A percentile compares a stretch with the other conserved stretches of the same genome.
Evolutionary conservation across 2,113 vertebrate species (phyloP).

Genomic region (Mormyrus lacerda): DNA sequence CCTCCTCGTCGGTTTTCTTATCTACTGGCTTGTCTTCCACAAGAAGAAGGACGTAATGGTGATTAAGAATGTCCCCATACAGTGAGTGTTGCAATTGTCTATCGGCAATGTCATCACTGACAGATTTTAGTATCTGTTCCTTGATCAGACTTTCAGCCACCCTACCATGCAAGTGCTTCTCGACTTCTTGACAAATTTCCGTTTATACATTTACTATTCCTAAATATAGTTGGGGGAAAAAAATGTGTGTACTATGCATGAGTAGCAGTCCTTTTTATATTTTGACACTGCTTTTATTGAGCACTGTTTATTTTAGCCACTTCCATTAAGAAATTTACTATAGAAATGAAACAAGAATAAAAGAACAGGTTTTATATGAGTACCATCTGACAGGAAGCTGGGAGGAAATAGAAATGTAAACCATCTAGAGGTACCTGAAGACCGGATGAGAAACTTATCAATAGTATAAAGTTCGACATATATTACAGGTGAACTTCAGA

Average conservation of each 20-base stretch:
- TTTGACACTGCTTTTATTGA: neutral
- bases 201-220: neutral
- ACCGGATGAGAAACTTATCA: neutral
- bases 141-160: neutral
- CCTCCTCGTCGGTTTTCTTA: slow-evolving; percentile 68
- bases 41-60: slow-evolving; percentile 81
- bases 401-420: neutral
- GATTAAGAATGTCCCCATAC: slow-evolving; percentile 69
- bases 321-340: neutral
- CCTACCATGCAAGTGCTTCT: neutral
- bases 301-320: neutral
- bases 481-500: neutral
- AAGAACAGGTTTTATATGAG: neutral
- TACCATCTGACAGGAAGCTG: neutral
- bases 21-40: slow-evolving; percentile 85
- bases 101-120: neutral
- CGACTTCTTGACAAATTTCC: neutral
- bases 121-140: neutral
- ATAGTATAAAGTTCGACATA: neutral
- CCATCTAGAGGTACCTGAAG: neutral
- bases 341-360: neutral
- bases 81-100: slow-evolving; percentile 52
- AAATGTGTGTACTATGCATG: neutral
- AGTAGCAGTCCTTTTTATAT: neutral
- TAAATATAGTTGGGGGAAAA: neutral